Evolutionary conservation across 2,888 invertebrate genomes (phyloP).

Genomic region (Perdita meconis): DNA sequence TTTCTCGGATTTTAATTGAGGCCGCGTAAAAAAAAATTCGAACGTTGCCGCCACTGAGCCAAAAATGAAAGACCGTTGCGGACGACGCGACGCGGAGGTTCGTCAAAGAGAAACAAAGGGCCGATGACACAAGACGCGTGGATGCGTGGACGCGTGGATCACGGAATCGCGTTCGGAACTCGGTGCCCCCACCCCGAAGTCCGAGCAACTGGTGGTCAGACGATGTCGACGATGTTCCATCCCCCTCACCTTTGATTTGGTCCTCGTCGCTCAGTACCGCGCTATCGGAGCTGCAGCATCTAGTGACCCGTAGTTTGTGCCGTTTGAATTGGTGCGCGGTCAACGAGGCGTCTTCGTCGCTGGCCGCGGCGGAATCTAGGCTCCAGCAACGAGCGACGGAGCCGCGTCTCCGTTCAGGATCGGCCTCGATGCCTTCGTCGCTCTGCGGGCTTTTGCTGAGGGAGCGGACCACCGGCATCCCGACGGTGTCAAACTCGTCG

Average conservation of each 20-base stretch:
- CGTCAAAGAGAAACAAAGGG: conserved; percentile 2
- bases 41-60: conserved; percentile 1
- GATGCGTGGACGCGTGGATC: conserved; percentile 41
- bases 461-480: conserved; percentile 71
- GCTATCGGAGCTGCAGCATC: conserved; percentile 85
- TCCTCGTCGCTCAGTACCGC: conserved; percentile 86
- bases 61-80: neutral
- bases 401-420: conserved; percentile 71
- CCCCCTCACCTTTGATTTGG: conserved; percentile 77
- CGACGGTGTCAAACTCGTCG: conserved; percentile 77
- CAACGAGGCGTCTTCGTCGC: conserved; percentile 84
- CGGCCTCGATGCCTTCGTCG: conserved; percentile 82
- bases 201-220: conserved; percentile 40
- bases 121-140: conserved; percentile 45
- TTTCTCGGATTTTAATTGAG: no score
- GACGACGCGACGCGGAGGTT: neutral
- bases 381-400: conserved; percentile 82
- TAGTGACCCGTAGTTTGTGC: conserved; percentile 79
- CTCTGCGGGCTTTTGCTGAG: conserved; percentile 79
- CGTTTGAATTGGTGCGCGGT: conserved; percentile 61
- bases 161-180: conserved; percentile 31
- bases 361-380: conserved; percentile 86
- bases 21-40: neutral
- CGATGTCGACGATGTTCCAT: conserved; percentile 20
- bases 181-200: conserved; percentile 7